phyloP scores from a whole-genome alignment of 1,140 invertebrate genomes.

The Homarus americanus region DNA sequence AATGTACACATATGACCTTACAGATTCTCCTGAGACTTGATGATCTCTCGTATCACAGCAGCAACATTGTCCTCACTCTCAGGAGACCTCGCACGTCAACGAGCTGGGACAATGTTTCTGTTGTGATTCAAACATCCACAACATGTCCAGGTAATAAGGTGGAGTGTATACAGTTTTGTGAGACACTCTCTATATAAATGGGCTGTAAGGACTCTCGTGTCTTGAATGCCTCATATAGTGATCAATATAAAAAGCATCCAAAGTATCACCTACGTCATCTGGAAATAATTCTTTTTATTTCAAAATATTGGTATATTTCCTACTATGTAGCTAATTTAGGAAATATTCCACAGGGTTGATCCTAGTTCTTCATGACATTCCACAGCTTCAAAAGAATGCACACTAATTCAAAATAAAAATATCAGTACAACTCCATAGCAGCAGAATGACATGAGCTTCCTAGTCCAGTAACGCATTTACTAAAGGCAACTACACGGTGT shows the following conservation, averaged over 20 bases:
- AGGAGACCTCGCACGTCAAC: no score
- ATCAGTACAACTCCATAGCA: conserved; percentile 4
- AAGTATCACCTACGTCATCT: not conserved
- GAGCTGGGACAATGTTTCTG: no score
- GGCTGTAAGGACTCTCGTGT: not conserved
- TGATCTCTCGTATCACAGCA: no score
- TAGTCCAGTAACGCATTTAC: not conserved
- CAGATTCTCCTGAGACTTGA: no score
- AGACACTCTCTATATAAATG: no score
- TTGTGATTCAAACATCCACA: no score
- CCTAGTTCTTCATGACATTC: conserved; percentile 23
- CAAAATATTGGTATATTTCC: not conserved
- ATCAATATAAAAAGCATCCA: not conserved
- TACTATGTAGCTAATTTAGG: not conserved
- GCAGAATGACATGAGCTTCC: not conserved
- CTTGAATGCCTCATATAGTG: not conserved
- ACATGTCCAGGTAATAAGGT: no score
- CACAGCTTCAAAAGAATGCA: conserved; percentile 21
- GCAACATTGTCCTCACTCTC: no score
- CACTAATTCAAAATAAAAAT: conserved; percentile 31
- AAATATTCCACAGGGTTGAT: conserved; percentile 24
- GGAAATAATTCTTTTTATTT: not conserved
- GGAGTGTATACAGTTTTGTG: no score
- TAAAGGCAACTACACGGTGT: not conserved
- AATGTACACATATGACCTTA: no score